phyloP scores from a whole-genome alignment of 2,888 invertebrate species.

The Piscicola geometra region DNA sequence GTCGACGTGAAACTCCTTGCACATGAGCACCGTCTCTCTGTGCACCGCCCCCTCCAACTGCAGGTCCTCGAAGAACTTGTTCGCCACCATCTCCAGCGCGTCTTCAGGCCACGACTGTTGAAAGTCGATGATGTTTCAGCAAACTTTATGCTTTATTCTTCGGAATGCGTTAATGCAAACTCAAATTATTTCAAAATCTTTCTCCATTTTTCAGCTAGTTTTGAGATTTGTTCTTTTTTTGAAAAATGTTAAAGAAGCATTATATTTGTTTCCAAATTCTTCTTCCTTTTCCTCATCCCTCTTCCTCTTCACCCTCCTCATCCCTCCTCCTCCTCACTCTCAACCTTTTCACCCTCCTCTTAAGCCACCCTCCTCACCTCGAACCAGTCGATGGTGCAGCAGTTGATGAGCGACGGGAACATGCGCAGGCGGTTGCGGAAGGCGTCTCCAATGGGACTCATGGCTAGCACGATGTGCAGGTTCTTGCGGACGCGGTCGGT shows the following conservation, averaged over 20 bases:
- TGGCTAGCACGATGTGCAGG: slow-evolving; percentile 55
- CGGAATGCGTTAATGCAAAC: no score
- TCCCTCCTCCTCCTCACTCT: no score
- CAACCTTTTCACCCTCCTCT: no score
- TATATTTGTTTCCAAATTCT: no score
- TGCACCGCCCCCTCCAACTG: slow-evolving; percentile 48
- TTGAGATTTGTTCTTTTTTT: no score
- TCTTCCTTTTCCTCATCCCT: no score
- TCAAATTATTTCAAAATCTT: no score
- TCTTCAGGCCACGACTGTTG: slow-evolving; percentile 60
- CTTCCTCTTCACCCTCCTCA: not conserved
- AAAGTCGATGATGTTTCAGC: not conserved
- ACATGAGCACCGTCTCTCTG: slow-evolving; percentile 48
- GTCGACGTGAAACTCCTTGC: slow-evolving; percentile 56
- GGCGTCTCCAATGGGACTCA: slow-evolving; percentile 57
- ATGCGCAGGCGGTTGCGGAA: slow-evolving; percentile 56
- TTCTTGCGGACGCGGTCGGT: slow-evolving; percentile 55
- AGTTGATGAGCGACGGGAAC: slow-evolving; percentile 58
- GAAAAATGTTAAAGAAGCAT: no score
- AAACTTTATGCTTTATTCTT: no score
- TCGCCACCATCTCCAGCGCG: slow-evolving; percentile 57
- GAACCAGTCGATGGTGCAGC: slow-evolving; percentile 58
- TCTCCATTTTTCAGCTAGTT: no score
- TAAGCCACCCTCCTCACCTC: slow-evolving; percentile 50
- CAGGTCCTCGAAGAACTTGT: slow-evolving; percentile 56